Conservation (phyloP, 2,888 invertebrate species). For the Cremastinae sp. region DNA sequence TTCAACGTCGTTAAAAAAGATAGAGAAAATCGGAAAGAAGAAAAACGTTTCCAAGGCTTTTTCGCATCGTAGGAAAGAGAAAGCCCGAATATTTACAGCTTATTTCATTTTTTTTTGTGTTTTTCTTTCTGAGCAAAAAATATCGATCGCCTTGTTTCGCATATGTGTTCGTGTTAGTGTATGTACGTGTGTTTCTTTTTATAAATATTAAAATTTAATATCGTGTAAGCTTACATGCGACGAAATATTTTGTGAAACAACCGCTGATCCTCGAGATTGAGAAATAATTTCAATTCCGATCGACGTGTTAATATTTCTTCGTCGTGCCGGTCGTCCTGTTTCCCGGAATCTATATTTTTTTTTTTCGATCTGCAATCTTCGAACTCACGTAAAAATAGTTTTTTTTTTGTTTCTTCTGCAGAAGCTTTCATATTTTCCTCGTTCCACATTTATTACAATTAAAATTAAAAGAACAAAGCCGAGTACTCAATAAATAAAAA, state of each 20-base stretch:
- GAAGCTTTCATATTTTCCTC: not conserved
- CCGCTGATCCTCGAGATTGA: conserved; percentile 29
- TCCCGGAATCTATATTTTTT: not conserved
- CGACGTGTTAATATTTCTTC: conserved; percentile 10
- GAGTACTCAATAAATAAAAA: conserved; percentile 19
- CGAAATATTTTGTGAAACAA: conserved; percentile 22
- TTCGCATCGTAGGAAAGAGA: conserved; percentile 35
- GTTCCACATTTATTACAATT: not conserved
- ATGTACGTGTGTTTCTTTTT: conserved; percentile 41
- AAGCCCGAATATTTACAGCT: conserved; percentile 48
- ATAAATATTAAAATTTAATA: conserved; percentile 45
- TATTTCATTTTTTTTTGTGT: conserved; percentile 9
- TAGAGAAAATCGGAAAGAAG: conserved; percentile 1
- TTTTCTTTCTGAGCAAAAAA: conserved; percentile 33
- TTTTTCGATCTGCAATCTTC: not conserved
- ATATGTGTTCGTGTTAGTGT: conserved; percentile 41
- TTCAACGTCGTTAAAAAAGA: too few relatives aligned
- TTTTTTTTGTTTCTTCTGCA: not conserved
- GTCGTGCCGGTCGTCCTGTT: not conserved
- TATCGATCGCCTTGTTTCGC: conserved; percentile 26
- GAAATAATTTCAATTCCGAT: conserved; percentile 19
- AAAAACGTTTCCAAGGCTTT: conserved; percentile 17
- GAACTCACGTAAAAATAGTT: conserved; percentile 17
- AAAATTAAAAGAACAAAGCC: conserved; percentile 4
- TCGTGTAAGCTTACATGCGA: conserved; percentile 19